These are phyloP conservation scores for Brachyptera putata DNA, from an alignment of 2,888 invertebrate species.

Conservation along the genomic window DNA sequence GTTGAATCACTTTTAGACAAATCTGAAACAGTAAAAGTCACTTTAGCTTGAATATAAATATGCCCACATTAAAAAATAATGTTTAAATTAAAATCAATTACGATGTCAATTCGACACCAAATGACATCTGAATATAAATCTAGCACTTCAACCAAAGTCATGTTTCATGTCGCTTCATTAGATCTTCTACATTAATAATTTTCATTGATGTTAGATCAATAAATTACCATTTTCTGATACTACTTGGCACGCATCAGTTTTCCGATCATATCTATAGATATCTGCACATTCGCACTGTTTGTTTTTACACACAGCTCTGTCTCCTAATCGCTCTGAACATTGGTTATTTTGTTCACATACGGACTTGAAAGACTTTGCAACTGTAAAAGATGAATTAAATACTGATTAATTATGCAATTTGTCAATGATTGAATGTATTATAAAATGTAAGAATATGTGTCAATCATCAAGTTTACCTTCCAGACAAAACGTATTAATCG, in stretches of 20 bases:
- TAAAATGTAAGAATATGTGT: background rate
- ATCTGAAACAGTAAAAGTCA: no score
- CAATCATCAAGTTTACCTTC: background rate
- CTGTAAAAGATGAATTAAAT: conserved; percentile 2
- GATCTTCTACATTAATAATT: no score
- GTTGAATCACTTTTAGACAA: no score
- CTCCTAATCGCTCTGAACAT: conserved; percentile 3
- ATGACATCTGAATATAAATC: no score
- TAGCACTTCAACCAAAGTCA: no score
- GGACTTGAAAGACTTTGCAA: background rate
- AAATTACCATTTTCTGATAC: no score
- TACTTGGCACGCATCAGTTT: background rate
- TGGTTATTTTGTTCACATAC: conserved; percentile 3
- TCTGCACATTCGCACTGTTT: background rate
- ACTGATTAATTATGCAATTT: background rate
- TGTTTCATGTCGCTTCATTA: no score
- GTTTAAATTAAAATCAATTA: no score
- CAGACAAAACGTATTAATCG: background rate
- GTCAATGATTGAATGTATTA: background rate
- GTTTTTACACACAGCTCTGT: background rate
- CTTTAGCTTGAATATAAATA: no score
- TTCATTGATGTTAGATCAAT: no score
- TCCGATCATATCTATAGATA: background rate
- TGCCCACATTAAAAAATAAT: no score
- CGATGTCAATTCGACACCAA: no score